Conservation (phyloP, 2,113 vertebrate genomes). For the Xiphophorus hellerii region DNA sequence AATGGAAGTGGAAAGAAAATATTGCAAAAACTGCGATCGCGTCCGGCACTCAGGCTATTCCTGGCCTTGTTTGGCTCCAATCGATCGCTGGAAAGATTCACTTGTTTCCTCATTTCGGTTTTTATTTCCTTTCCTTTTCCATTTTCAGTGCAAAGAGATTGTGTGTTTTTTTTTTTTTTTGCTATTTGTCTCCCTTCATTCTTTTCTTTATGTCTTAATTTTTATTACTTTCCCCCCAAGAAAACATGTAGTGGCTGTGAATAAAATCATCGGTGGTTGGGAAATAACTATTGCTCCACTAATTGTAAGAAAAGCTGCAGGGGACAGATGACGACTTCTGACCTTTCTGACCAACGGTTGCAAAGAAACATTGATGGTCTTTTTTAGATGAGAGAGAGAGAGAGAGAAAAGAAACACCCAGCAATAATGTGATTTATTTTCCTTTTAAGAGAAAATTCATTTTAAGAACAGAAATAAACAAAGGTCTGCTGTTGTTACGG, state of each 20-base stretch:
- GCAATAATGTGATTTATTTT: no score
- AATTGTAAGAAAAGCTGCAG: not conserved
- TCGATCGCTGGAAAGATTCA: not conserved
- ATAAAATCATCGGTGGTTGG: not conserved
- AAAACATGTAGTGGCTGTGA: not conserved
- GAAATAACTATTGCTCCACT: not conserved
- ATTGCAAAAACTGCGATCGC: slow-evolving; percentile 13
- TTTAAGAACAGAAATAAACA: no score
- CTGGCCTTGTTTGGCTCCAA: slow-evolving; percentile 15
- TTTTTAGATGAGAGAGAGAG: no score
- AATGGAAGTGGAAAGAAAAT: slow-evolving; percentile 6
- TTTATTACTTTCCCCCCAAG: not conserved
- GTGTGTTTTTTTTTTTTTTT: not conserved
- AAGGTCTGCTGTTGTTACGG: no score
- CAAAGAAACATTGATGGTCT: no score
- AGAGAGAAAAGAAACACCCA: no score
- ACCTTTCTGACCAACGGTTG: no score
- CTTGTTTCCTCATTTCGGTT: slow-evolving; percentile 4
- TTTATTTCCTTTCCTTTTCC: slow-evolving; percentile 19
- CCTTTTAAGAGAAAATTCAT: no score
- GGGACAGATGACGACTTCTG: no score
- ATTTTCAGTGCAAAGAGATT: not conserved
- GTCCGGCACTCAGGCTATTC: slow-evolving; percentile 21
- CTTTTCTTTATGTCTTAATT: slow-evolving; percentile 16
- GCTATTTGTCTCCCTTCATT: slow-evolving; percentile 19